A percentile compares a stretch with the other conserved stretches of the same genome.
Evolutionary conservation across 2,797 vertebrate genomes (phyloP).

Genomic region (Astyanax mexicanus): DNA sequence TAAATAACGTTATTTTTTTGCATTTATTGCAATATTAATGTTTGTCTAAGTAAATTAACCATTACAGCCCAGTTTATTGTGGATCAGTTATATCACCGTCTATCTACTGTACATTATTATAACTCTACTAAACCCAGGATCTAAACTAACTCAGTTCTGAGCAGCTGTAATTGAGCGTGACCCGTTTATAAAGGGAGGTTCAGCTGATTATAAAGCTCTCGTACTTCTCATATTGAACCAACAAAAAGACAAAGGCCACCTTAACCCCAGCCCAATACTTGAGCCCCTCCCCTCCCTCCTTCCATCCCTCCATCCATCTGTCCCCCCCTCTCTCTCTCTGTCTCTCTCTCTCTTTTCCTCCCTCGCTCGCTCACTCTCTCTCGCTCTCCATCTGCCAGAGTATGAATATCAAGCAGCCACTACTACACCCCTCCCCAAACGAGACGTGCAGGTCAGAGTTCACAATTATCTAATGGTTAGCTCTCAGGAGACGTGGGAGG

Average conservation of each 20-base stretch:
- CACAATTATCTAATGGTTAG: slow-evolving; percentile 61
- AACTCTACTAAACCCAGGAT: background rate
- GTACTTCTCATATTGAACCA: slow-evolving; percentile 27
- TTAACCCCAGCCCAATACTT: background rate
- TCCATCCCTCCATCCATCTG: background rate
- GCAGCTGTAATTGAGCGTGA: slow-evolving; percentile 8
- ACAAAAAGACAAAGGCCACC: slow-evolving; percentile 41
- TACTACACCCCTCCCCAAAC: background rate
- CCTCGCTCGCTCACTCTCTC: slow-evolving; percentile 22
- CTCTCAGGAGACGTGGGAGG: slow-evolving; percentile 27
- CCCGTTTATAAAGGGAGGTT: slow-evolving; percentile 16
- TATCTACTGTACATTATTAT: background rate
- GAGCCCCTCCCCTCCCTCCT: slow-evolving; percentile 25
- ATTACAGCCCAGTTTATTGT: too few species aligned
- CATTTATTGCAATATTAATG: too few species aligned
- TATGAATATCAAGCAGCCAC: slow-evolving; percentile 13
- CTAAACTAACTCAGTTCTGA: background rate
- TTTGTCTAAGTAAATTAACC: too few species aligned
- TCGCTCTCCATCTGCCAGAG: slow-evolving; percentile 51
- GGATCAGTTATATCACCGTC: too few species aligned
- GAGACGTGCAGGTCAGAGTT: slow-evolving; percentile 50
- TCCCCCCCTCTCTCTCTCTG: slow-evolving; percentile 12
- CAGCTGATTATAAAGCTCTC: slow-evolving; percentile 11
- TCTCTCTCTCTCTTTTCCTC: slow-evolving; percentile 12
- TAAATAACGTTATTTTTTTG: too few species aligned